Percentiles rank a stretch among this genome's conserved stretches.
phyloP scores from a whole-genome alignment of 2,888 invertebrate genomes.

The Cephalotes varians region DNA sequence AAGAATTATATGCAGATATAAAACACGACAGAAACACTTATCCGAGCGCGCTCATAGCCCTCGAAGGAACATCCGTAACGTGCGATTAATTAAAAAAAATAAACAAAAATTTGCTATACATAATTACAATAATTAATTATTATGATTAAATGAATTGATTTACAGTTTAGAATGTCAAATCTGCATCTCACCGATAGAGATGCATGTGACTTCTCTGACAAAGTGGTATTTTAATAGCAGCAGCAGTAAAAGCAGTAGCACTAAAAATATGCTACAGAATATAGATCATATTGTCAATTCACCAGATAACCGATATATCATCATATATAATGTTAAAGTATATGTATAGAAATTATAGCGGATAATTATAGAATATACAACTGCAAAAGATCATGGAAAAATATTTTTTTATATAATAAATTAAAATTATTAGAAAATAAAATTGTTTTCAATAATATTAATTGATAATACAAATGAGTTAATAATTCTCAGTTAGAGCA shows the following conservation, averaged over 20 bases:
- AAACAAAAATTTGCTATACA: neutral
- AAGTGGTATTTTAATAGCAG: conserved; percentile 86
- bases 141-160: neutral
- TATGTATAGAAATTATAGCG: neutral
- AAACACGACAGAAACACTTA: conserved; percentile 82
- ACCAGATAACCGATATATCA: conserved; percentile 85
- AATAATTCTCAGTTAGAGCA: conserved; percentile 80
- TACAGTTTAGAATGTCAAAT: conserved; percentile 86
- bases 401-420: conserved; percentile 26
- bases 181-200: conserved; percentile 87
- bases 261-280: conserved; percentile 83
- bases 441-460: neutral
- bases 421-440: conserved; percentile 2
- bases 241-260: conserved; percentile 76
- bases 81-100: conserved; percentile 68
- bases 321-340: conserved; percentile 86
- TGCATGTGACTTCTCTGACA: conserved; percentile 82
- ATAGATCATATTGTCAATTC: conserved; percentile 85
- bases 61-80: conserved; percentile 86
- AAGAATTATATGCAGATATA: conserved; percentile 81
- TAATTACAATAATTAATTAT: conserved; percentile 18
- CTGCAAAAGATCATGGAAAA: neutral
- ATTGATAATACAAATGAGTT: conserved; percentile 8
- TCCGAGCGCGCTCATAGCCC: conserved; percentile 84
- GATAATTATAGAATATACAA: neutral